Evolutionary conservation across 2,797 vertebrate genomes (phyloP), one percentile per base, ranked within the genome.

Genomic region (Neosalanx taihuensis): DNA sequence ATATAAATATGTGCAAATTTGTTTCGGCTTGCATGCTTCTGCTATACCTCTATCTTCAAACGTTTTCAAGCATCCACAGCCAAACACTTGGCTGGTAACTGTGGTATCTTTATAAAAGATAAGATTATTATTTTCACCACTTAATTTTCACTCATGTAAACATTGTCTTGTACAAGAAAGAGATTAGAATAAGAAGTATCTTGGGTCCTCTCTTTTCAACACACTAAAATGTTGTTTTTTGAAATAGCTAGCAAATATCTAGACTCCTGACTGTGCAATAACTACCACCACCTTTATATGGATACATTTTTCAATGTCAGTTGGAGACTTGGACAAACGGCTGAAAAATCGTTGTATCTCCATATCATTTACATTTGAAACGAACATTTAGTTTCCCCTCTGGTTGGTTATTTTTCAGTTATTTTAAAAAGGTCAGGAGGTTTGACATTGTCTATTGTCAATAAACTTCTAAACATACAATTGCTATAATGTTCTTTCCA

Each of bases 1-100:
- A 95, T 97, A 98, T 97, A 99, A 98, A 98, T 97, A 97, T 95
- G 95, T 98, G 96, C 96, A 97, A 97, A 96, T 90, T 94, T 84
- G 86, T 92, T 88, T 94, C 83, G 87, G 87, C 88, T 85, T 79
- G 80, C 79, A 83, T 88, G 80, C 78, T 83, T 86, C 68, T 76
- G 85, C 78, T 76, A 88, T 76, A 79, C 90, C 87, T 93, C 89
- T 91, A 86, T 90, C 90, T 70, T 67, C 86, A 88, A 88, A 87
- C 88, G 83, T 67, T 31, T 93, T 95, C 94, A 95, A 95, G 94
- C 94, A 92, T 95, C 84, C 83, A 87, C 87, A 89, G 89, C 89
- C 90, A 92, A 90, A 85, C 84, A 83, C 76, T 81, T 87, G 92
- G 92, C 93, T 89, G 91, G 88, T 89, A 85, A 87, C 85, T 86